These are phyloP conservation scores for Tenthredo scrophulariae DNA, from an alignment of 2,888 invertebrate genomes.

Conservation along the genomic window DNA sequence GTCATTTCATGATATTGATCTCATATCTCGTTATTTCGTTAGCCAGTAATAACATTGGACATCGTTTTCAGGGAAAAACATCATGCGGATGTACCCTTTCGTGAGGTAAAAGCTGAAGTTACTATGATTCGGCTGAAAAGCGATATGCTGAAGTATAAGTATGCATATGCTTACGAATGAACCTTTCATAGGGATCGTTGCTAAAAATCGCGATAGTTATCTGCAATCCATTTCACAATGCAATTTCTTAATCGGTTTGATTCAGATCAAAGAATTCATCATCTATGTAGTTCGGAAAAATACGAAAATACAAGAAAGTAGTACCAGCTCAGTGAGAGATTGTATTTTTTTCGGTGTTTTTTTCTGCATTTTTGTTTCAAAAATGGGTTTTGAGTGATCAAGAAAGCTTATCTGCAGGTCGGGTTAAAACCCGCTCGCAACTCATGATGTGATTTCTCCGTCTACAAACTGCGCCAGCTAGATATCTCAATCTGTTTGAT, in stretches of 20 bases:
- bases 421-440: background rate
- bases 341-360: background rate
- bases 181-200: no score
- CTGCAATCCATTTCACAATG: no score
- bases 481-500: conserved; percentile 28
- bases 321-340: background rate
- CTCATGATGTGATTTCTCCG: conserved; percentile 3
- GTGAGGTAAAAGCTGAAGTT: background rate
- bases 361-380: background rate
- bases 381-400: background rate
- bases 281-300: background rate
- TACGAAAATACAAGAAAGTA: background rate
- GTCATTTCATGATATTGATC: conserved; percentile 11
- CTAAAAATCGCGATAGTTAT: background rate
- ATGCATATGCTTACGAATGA: background rate
- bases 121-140: no score
- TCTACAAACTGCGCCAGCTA: background rate
- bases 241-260: background rate
- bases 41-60: background rate
- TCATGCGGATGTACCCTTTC: background rate
- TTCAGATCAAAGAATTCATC: background rate
- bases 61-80: background rate
- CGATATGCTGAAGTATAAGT: no score
- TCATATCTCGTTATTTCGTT: background rate
- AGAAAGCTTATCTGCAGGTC: background rate